phyloP scores from a whole-genome alignment of 2,797 vertebrate genomes.

The Babyrousa celebensis region DNA sequence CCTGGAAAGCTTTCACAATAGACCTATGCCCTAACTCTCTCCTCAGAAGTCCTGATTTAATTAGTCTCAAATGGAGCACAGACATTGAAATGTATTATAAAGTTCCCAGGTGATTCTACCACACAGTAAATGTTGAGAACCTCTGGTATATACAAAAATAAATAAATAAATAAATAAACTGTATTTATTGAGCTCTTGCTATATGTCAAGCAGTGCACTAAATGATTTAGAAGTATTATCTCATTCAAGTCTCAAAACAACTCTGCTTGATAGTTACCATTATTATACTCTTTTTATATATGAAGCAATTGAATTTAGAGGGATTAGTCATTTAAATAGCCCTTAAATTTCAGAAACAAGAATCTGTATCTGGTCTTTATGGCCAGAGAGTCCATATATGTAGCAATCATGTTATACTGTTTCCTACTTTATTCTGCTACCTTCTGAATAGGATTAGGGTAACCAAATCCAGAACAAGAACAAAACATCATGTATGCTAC shows the following conservation, averaged over 20 bases:
- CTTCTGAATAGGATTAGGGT: background rate
- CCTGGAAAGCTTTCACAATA: background rate
- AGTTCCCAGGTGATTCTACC: background rate
- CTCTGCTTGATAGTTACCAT: background rate
- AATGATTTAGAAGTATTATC: background rate
- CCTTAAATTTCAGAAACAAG: background rate
- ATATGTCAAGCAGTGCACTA: background rate
- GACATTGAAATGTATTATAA: background rate
- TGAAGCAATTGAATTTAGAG: background rate
- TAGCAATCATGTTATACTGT: background rate
- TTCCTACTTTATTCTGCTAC: background rate
- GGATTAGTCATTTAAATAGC: background rate
- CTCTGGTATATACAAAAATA: background rate
- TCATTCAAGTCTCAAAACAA: background rate
- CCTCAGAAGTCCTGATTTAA: background rate
- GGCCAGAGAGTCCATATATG: background rate
- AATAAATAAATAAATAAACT: background rate
- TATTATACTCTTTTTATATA: slow-evolving; percentile 36
- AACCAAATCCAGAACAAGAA: background rate
- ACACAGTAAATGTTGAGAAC: background rate
- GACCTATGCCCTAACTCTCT: background rate
- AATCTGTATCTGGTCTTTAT: background rate
- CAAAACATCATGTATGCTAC: background rate
- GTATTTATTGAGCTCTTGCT: background rate
- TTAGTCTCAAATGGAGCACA: background rate